phyloP scores from a whole-genome alignment of 2,113 vertebrate species.

The Prietella phreatophila region DNA sequence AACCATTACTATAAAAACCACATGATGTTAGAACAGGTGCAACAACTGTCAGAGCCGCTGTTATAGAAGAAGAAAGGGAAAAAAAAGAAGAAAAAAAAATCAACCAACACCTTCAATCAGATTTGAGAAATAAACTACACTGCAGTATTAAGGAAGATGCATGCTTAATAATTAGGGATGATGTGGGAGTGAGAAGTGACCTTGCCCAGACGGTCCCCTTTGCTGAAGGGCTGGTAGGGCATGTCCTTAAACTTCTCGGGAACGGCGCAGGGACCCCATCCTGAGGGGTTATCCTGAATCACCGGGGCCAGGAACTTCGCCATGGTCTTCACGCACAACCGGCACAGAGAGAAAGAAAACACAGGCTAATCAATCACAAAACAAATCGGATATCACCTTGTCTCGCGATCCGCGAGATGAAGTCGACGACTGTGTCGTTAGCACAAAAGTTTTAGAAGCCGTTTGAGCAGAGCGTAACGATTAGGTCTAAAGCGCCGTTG shows the following conservation, averaged over 20 bases:
- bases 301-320: slow-evolving; percentile 93
- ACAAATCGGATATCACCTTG: background rate
- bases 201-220: slow-evolving; percentile 96
- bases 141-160: background rate
- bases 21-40: too few relatives aligned
- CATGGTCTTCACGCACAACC: slow-evolving; percentile 68
- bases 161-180: background rate
- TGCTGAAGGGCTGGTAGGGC: slow-evolving; percentile 99
- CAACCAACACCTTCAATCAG: background rate
- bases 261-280: slow-evolving; percentile 97
- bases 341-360: background rate
- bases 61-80: too few relatives aligned
- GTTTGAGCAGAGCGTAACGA: background rate
- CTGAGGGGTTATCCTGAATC: slow-evolving; percentile 95
- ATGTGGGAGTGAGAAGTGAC: slow-evolving; percentile 60
- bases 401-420: too few relatives aligned
- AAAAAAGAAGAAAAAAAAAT: too few relatives aligned
- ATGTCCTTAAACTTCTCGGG: slow-evolving; percentile 97
- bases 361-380: background rate
- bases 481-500: background rate
- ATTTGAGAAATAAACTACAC: background rate
- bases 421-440: too few relatives aligned
- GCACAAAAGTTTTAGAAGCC: too few relatives aligned
- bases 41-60: background rate
- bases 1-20: background rate